These are phyloP conservation scores for Palaemon carinicauda DNA, from an alignment of 1,140 invertebrate genomes.

Conservation along the genomic window DNA sequence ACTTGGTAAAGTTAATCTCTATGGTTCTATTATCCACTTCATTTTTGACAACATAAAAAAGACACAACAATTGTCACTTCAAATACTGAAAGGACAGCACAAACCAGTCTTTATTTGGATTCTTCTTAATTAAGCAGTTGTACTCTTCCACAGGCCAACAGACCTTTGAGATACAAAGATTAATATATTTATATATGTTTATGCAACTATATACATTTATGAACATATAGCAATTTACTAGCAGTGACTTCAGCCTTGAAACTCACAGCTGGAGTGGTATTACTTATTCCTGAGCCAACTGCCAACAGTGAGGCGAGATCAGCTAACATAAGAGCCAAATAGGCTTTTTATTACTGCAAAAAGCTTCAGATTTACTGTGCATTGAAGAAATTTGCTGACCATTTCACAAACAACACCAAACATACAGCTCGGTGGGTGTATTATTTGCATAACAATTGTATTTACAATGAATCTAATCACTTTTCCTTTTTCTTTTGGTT, in stretches of 20 bases:
- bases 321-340: constrained; percentile 38
- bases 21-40: not conserved
- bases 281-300: constrained; percentile 44
- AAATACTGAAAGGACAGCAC: constrained; percentile 50
- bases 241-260: constrained; percentile 46
- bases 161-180: constrained; percentile 50
- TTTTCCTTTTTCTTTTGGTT: constrained; percentile 15
- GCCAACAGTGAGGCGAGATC: constrained; percentile 53
- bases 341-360: not conserved
- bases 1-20: not conserved
- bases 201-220: constrained; percentile 16
- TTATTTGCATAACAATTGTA: not conserved
- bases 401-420: constrained; percentile 28
- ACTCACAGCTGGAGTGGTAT: constrained; percentile 39
- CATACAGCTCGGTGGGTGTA: constrained; percentile 48
- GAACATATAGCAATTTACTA: constrained; percentile 15
- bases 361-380: not conserved
- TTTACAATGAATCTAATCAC: constrained; percentile 45
- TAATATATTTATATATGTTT: constrained; percentile 42
- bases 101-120: constrained; percentile 43
- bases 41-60: constrained; percentile 29
- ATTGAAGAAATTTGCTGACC: constrained; percentile 32
- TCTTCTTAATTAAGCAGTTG: constrained; percentile 54
- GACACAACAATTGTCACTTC: constrained; percentile 51
- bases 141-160: constrained; percentile 52